Evolutionary conservation across 2,888 invertebrate genomes (phyloP), one percentile per base, ranked within the genome.

Genomic region (Dromius quadrimaculatus): DNA sequence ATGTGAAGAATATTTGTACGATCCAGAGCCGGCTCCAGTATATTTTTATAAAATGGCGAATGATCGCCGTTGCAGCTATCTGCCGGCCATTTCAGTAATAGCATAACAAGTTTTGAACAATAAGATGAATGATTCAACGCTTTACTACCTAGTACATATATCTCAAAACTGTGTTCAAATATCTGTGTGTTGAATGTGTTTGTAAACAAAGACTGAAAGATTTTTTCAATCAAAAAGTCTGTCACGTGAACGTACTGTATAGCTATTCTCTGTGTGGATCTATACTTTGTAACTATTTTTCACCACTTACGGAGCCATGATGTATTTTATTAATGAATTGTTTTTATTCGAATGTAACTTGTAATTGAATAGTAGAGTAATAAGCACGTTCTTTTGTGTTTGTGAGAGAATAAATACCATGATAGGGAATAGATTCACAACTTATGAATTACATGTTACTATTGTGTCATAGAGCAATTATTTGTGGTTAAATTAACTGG

Each of bases 161-260:
- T 38, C 43, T 59, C 36, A 36, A 64, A 20, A 59, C 68, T 68
- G 66, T 59, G 59, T 68, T 68, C 68, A 65, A 65, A 22, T 38
- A 50, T 70, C 34, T 62, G 45, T 50, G 9, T 62, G 70, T 36
- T 15, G 41, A 57, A 20, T 70, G 70, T 45, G 62, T 70, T 17
- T 81, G 81, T 82, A 82, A 72, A 81, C 81, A 81, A 82, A 82
- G 82, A 82, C 82, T 82, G 82, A 81, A 79, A 79, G 81, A 81
- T 81, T 82, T 82, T 82, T 82, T 70, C 36, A 47, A 70, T 62
- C 59, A 50, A 28, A 65, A 22, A 59, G 47, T 47, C 13, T 62
- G 69, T 68, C 68, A 69, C 68, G 43, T 69, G 61, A 28, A 59
- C 61, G 68, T 69, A 69, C 28, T 43, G 59, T 41, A 36, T 59